phyloP scores from a whole-genome alignment of 2,888 invertebrate species.

The Limenitis camilla region DNA sequence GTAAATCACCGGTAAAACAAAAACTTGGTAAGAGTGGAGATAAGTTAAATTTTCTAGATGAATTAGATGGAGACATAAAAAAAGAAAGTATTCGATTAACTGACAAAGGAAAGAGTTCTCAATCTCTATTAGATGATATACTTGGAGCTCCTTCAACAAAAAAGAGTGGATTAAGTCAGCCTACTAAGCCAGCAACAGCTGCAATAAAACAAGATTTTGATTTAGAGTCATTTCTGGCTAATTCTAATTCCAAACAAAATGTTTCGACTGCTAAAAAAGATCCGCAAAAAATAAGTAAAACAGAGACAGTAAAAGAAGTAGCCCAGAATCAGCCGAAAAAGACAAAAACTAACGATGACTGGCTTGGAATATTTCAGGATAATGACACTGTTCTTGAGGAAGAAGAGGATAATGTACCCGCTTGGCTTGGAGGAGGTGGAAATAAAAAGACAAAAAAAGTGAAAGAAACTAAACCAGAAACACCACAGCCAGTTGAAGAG shows the following conservation, averaged over 20 bases:
- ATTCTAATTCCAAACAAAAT: slow-evolving; percentile 40
- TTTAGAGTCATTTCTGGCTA: slow-evolving; percentile 51
- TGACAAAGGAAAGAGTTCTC: slow-evolving; percentile 59
- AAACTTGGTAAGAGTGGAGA: slow-evolving; percentile 43
- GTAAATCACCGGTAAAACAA: slow-evolving; percentile 47
- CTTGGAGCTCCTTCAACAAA: slow-evolving; percentile 63
- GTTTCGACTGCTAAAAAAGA: slow-evolving; percentile 33
- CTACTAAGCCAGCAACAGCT: slow-evolving; percentile 36
- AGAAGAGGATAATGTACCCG: slow-evolving; percentile 52
- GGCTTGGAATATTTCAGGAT: slow-evolving; percentile 65
- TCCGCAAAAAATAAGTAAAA: slow-evolving; percentile 31
- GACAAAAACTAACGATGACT: slow-evolving; percentile 53
- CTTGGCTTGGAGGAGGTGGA: slow-evolving; percentile 52
- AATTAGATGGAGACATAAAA: slow-evolving; percentile 36
- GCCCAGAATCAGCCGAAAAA: slow-evolving; percentile 29
- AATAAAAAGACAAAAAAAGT: slow-evolving; percentile 44
- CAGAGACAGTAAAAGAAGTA: slow-evolving; percentile 37
- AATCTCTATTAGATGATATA: slow-evolving; percentile 71
- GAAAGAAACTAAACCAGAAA: slow-evolving; percentile 27
- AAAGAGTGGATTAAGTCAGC: slow-evolving; percentile 32
- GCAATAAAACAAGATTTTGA: slow-evolving; percentile 53
- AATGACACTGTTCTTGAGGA: slow-evolving; percentile 41
- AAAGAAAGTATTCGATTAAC: slow-evolving; percentile 40
- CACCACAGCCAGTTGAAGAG: slow-evolving; percentile 10
- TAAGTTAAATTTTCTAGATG: slow-evolving; percentile 48